Conservation (phyloP, 2,888 invertebrate genomes). For the Horisme vitalbata region DNA sequence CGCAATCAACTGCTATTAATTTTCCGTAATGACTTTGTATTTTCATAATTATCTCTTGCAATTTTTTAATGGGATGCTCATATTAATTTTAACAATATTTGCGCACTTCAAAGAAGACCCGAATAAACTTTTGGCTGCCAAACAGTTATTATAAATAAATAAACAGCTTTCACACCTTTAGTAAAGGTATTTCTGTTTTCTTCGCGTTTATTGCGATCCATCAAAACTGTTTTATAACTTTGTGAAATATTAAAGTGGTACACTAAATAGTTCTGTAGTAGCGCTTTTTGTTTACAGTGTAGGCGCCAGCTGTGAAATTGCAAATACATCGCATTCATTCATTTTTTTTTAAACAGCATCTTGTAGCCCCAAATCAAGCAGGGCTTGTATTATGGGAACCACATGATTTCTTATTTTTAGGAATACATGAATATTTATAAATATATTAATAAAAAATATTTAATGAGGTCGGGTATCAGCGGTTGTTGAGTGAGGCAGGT, state of each 20-base stretch:
- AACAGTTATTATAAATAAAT: constrained; percentile 34
- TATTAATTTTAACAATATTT: constrained; percentile 10
- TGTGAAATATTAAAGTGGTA: constrained; percentile 1
- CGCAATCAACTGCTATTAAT: too few species aligned
- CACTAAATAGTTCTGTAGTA: neutral
- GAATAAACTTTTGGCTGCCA: constrained; percentile 35
- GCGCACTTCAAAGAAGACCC: constrained; percentile 32
- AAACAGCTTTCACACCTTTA: constrained; percentile 28
- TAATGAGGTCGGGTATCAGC: too few species aligned
- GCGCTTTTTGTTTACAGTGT: neutral
- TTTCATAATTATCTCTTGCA: neutral
- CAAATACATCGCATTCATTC: too few species aligned
- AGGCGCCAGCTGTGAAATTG: too few species aligned
- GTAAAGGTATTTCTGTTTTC: constrained; percentile 19
- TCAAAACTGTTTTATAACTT: constrained; percentile 23
- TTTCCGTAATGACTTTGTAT: too few species aligned
- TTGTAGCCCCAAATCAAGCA: too few species aligned
- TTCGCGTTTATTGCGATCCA: constrained; percentile 25
- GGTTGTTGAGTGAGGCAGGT: too few species aligned
- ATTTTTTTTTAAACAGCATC: too few species aligned
- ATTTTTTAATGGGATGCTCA: neutral
- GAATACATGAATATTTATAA: too few species aligned
- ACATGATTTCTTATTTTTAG: too few species aligned
- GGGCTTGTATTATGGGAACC: too few species aligned
- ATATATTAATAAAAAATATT: too few species aligned